Evolutionary conservation across 2,797 vertebrate species (phyloP).

Genomic region (Hozukius guyotensis): DNA sequence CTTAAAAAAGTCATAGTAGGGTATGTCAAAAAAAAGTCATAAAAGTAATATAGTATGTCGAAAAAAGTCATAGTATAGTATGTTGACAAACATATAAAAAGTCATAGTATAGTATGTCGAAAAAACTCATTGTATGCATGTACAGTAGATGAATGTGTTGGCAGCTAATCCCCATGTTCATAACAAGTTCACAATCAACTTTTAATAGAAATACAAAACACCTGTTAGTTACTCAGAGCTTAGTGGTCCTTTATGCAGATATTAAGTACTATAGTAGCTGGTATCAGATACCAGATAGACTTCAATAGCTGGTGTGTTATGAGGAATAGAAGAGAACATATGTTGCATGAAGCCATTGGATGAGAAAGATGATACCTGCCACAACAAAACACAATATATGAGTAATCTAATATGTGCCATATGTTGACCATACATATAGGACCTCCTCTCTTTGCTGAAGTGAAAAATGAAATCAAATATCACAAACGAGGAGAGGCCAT

Average conservation of each 20-base stretch:
- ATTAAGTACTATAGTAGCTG: constrained; percentile 46
- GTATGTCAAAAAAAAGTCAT: no score
- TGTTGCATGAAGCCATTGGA: constrained; percentile 73
- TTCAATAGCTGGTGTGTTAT: constrained; percentile 70
- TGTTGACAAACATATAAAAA: no score
- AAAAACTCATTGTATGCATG: no score
- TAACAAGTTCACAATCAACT: no score
- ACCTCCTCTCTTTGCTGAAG: constrained; percentile 61
- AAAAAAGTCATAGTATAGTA: no score
- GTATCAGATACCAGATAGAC: constrained; percentile 60
- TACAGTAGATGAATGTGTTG: no score
- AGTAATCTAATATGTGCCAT: constrained; percentile 85
- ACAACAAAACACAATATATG: constrained; percentile 83
- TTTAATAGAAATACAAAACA: background rate
- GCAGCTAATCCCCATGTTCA: no score
- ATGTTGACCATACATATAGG: constrained; percentile 80
- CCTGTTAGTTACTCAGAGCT: constrained; percentile 1
- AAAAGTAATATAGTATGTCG: no score
- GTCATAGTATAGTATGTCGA: no score
- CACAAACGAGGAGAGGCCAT: constrained; percentile 72
- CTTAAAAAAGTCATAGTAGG: no score
- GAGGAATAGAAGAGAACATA: constrained; percentile 74
- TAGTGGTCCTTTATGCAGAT: constrained; percentile 25
- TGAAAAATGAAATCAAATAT: constrained; percentile 82
- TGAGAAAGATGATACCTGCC: constrained; percentile 71